Percentiles rank a stretch among this genome's conserved stretches.
Conservation (phyloP, 2,113 vertebrate species). For the Antechinus stuartii region DNA sequence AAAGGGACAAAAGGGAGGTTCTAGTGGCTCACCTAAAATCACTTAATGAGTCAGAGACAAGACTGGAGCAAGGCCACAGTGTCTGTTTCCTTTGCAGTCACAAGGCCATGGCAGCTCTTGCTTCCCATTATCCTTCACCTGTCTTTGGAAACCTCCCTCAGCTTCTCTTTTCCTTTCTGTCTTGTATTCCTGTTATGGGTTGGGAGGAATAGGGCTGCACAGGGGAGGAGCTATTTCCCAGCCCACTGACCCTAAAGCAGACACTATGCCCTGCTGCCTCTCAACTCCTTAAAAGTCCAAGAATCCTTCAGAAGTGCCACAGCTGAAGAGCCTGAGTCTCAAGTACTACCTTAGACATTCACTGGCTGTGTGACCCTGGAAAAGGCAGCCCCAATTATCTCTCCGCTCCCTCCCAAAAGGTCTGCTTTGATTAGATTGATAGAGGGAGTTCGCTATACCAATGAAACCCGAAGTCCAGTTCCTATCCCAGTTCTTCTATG, state of each 20-base stretch:
- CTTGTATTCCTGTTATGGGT: neutral
- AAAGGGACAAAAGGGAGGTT: conserved; percentile 49
- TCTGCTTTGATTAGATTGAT: neutral
- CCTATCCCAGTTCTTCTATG: neutral
- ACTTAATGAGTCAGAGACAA: conserved; percentile 62
- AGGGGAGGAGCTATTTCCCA: neutral
- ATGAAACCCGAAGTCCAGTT: neutral
- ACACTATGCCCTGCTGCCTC: neutral
- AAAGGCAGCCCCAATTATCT: neutral
- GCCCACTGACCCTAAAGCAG: conserved; percentile 22
- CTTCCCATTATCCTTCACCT: conserved; percentile 2
- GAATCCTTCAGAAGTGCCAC: conserved; percentile 36
- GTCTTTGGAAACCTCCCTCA: conserved; percentile 29
- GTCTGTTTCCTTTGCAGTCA: conserved; percentile 3
- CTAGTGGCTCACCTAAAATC: conserved; percentile 45
- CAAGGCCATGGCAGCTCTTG: neutral
- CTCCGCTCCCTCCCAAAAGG: neutral
- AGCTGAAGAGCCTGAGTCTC: conserved; percentile 15
- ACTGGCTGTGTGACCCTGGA: neutral
- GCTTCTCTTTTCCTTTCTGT: neutral
- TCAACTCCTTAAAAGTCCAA: conserved; percentile 32
- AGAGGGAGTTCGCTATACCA: neutral
- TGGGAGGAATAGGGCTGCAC: neutral
- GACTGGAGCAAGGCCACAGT: conserved; percentile 17
- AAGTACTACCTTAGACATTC: neutral